Base-by-base conservation (phyloP, 2,797 vertebrate genomes). In the Apogon hyalosoma region DNA sequence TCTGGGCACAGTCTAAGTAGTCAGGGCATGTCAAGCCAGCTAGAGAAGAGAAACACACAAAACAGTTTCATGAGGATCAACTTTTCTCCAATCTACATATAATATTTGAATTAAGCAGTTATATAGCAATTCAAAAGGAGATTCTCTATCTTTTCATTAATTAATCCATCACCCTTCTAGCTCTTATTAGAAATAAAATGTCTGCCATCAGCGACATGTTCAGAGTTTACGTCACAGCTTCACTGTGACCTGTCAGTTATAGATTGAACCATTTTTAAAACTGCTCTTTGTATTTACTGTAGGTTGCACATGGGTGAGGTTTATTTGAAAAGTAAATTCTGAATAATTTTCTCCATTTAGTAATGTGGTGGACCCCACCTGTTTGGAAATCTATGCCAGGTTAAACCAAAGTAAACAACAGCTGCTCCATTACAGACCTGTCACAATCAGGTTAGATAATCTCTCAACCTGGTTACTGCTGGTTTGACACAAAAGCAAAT, bases 1-100 rank as follows among this genome's bases (percentile, higher is more conserved):
- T 86, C 71, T 87, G 88, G 59, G 90, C 87, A 80, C 97, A 97
- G 79, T 95, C 94, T 73, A 95, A 69, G 63, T 71, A 91, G 24
- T 59, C 58, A 0, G 95, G 96, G 73, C 96, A 97, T n/a, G 72
- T 60, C 0, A 14, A 76, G 77, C 66, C 89, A 93, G 81, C 52
- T 67, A 71, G 6, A 63, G 52, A 15, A 69, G 59, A 69, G 18
- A 75, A 42, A 65, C 8, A 10, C 45, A 59, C 11, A 59, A 14
- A 45, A 59, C 18, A 69, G 14, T 45, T 41, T 46, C 14, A 54
- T 75, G 33, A 72, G 45, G 12, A 24, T 49, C 38, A 24, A 4
- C 21, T 24, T 24, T 24, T 24, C 21, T 24, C 21, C 21, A 24
- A 24, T 24, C 4, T 24, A 24, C 2, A 24, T 24, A 24, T 24